phyloP scores from a whole-genome alignment of 2,113 vertebrate species.

The Symphodus melops region DNA sequence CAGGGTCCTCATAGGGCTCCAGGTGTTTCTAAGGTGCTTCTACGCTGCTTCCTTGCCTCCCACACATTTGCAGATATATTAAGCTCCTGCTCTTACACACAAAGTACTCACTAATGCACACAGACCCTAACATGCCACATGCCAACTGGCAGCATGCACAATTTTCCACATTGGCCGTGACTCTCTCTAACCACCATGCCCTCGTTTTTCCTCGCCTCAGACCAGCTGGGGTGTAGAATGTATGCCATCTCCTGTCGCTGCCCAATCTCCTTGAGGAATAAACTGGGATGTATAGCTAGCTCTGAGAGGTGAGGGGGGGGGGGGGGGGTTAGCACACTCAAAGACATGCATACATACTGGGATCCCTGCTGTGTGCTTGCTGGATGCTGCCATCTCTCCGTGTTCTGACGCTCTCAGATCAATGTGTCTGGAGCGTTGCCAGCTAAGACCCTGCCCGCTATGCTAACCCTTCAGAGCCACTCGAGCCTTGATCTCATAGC shows the following conservation, averaged over 20 bases:
- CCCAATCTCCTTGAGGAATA: constrained; percentile 5
- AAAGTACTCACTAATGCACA: constrained; percentile 37
- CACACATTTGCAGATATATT: constrained; percentile 40
- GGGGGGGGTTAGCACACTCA: not conserved
- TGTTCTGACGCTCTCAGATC: constrained; percentile 58
- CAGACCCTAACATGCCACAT: constrained; percentile 36
- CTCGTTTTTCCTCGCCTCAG: constrained; percentile 34
- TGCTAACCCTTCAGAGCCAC: constrained; percentile 2
- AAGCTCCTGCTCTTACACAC: constrained; percentile 41
- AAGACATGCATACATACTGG: constrained; percentile 27
- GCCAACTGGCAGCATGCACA: constrained; percentile 46
- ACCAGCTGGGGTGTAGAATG: constrained; percentile 37
- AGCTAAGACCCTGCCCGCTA: constrained; percentile 15
- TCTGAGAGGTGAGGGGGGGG: constrained; percentile 7
- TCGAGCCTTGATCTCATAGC: constrained; percentile 9
- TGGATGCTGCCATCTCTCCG: constrained; percentile 58
- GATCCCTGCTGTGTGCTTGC: constrained; percentile 42
- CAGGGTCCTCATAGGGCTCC: constrained; percentile 45
- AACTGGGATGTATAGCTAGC: constrained; percentile 3
- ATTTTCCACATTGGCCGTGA: constrained; percentile 31
- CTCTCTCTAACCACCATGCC: constrained; percentile 13
- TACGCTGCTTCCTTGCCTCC: constrained; percentile 34
- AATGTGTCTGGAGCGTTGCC: constrained; percentile 48
- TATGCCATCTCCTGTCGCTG: constrained; percentile 24
- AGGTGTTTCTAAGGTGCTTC: constrained; percentile 51